Conservation (phyloP, 2,888 invertebrate genomes). For the Andrena hattorfiana region DNA sequence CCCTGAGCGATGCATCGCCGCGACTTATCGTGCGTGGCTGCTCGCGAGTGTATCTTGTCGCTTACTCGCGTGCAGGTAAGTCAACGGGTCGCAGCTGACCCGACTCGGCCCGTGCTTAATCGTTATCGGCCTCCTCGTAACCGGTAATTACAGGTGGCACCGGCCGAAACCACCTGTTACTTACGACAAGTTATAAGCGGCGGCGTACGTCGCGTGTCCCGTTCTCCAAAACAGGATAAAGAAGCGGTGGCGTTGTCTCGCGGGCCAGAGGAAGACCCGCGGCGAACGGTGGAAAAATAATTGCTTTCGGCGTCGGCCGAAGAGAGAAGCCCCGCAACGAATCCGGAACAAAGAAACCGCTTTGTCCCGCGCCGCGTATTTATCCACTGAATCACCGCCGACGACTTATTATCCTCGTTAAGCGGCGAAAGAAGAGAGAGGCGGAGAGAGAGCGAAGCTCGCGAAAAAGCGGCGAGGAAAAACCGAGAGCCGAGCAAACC, state of each 20-base stretch:
- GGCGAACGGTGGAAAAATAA: slow-evolving; percentile 11
- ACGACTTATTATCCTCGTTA: slow-evolving; percentile 40
- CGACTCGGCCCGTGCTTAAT: slow-evolving; percentile 59
- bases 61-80: slow-evolving; percentile 56
- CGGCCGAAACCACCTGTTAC: slow-evolving; percentile 76
- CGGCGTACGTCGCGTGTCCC: slow-evolving; percentile 17
- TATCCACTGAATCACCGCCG: slow-evolving; percentile 35
- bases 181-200: slow-evolving; percentile 61
- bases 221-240: neutral
- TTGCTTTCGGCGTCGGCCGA: slow-evolving; percentile 6
- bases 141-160: slow-evolving; percentile 75
- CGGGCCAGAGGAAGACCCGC: neutral
- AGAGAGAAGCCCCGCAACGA: slow-evolving; percentile 4
- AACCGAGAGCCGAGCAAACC: slow-evolving; percentile 5
- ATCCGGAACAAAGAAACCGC: slow-evolving; percentile 40
- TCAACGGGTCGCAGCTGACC: slow-evolving; percentile 65
- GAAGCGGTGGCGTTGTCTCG: too few species aligned
- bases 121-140: slow-evolving; percentile 70
- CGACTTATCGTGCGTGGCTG: slow-evolving; percentile 43
- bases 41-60: slow-evolving; percentile 40
- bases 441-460: neutral
- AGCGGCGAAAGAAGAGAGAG: slow-evolving; percentile 1
- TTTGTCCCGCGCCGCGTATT: slow-evolving; percentile 32
- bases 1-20: slow-evolving; percentile 45
- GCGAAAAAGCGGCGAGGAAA: slow-evolving; percentile 9